Evolutionary conservation across 2,113 vertebrate genomes (phyloP), one percentile per base, ranked within the genome.

Genomic region (Sitta europaea): DNA sequence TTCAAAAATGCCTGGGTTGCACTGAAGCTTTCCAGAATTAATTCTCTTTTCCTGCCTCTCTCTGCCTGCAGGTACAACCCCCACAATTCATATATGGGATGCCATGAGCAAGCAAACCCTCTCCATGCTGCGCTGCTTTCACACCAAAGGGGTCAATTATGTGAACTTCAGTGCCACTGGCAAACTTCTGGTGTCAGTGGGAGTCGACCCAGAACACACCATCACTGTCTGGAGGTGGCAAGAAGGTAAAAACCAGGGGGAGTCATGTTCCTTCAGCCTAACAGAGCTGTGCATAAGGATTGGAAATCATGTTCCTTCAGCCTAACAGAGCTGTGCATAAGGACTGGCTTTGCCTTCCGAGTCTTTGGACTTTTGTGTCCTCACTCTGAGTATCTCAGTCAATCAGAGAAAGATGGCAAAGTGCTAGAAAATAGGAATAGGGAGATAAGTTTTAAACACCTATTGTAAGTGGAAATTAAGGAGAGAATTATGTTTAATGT

Each of bases 201-300:
- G 99, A 24, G 99, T 99, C 40, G 99, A 99, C 90, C 98, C 99
- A 1, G 99, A 99, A 45, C 99, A 99, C 88, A 99, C 99, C 62
- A 99, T 99, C 98, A 99, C 99, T 0, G 98, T 99, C 66, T 99
- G 99, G 99, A 98, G 99, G 77, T 99, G 99, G 99, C 99, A 99
- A 57, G 99, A 99, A 98, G 99, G 99, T 99, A 97, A 61, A 38
- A 15, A 72, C 25, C 75, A 12, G 2, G 23, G 24, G 29, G 19
- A 45, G 8, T 11, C 0, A 0, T 17, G 6, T 33, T 55, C 50
- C 63, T 90, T 38, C 35, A 61, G 31, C 45, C 66, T 48, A 1
- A 9, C 53, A 66, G 20, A 78, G 23, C 35, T 14, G 28, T 5
- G 15, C n/a, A 13, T 25, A 14, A 0, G 25, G 28, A 27, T 3